Evolutionary conservation across 2,888 invertebrate genomes (phyloP), one percentile per base, ranked within the genome.

Genomic region (Caenorhabditis doughertyi): DNA sequence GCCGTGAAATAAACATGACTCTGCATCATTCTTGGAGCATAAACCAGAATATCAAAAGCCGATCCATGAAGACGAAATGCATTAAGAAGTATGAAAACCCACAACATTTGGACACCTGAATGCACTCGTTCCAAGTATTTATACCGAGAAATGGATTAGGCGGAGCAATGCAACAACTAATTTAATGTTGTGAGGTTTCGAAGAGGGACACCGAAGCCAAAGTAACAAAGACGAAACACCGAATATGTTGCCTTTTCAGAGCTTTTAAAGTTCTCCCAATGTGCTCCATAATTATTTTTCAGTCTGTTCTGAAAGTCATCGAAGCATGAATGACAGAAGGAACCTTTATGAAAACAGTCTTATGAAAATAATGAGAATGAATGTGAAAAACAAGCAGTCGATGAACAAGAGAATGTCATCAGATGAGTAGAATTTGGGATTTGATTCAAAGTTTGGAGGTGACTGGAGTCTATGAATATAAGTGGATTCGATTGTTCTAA

Each of bases 1-100:
- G 84, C 85, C 67, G 84, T 84, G 47, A 83, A 87, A 42, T 82
- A 83, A 13, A 84, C 85, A 62, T 87, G 87, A 42, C 85, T 85
- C 29, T 81, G 79, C 77, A 84, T 84, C 64, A 87, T 80, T 67
- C 83, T 27, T 2, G 87, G 85, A 42, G 83, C 81, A 77, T 85
- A 85, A 35, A 84, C 65, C n/a, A 87, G 84, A 70, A 86, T 79
- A 35, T 51, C 35, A 49, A 65, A 76, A 25, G 73, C 27, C 23
- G 29, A 49, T 23, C 11, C 60, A 25, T 13, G 18, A 18, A 39
- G 21, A 21, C 27, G 67, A 16, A 49, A 42, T 4, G 32, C 13
- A 35, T 35, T 9, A 49, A 51, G 53, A 51, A 32, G 9, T 11
- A 58, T 23, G 58, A 49, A 60, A 25, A 44, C 47, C 44, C 29